Conservation (phyloP, 1,140 invertebrate genomes). For the Drosophila oshimai region DNA sequence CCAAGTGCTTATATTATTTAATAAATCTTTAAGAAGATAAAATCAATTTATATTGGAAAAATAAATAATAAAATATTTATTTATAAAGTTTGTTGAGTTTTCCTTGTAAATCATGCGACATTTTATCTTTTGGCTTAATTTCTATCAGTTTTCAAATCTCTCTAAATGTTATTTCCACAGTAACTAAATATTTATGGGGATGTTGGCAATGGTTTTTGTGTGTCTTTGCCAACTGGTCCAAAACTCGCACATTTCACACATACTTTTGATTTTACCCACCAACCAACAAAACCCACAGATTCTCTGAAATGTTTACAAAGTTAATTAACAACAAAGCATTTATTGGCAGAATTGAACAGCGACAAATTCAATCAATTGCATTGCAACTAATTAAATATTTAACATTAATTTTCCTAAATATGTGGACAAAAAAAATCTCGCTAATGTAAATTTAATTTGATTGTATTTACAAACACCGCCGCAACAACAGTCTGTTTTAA, state of each 20-base stretch:
- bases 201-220: background rate
- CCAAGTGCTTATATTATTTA: too few species aligned
- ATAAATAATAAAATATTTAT: too few species aligned
- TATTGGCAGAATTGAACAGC: background rate
- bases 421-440: constrained; percentile 2
- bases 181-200: background rate
- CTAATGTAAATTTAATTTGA: constrained; percentile 50
- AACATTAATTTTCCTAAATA: constrained; percentile 42
- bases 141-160: background rate
- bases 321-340: constrained; percentile 38
- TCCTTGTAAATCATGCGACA: background rate
- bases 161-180: background rate
- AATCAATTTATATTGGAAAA: too few species aligned
- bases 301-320: constrained; percentile 28
- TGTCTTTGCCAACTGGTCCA: background rate
- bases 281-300: background rate
- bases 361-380: constrained; percentile 53
- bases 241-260: background rate
- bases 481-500: constrained; percentile 34
- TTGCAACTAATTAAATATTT: constrained; percentile 51
- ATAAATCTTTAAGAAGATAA: too few species aligned
- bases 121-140: background rate
- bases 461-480: constrained; percentile 40
- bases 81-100: too few species aligned
- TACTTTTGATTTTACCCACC: too few species aligned